Evolutionary conservation across 30 jellyfish, hydroid and myxozoan species (phyloP).

Genomic region (Chironex yamaguchii): DNA sequence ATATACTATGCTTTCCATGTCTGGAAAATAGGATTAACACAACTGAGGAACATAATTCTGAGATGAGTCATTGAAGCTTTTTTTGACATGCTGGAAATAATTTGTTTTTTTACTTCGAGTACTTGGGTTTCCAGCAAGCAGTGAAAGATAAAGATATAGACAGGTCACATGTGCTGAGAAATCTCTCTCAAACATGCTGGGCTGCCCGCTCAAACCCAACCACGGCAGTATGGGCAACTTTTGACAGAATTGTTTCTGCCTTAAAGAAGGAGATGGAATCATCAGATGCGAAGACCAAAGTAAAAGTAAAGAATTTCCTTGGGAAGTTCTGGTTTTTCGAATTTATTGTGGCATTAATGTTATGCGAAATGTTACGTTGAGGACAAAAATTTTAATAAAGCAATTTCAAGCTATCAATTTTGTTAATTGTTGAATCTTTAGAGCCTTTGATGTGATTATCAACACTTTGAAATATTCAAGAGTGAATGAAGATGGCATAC

Average conservation of each 20-base stretch:
- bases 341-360: slow-evolving; percentile 32
- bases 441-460: slow-evolving; percentile 27
- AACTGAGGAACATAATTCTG: slow-evolving; percentile 64
- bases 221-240: slow-evolving; percentile 30
- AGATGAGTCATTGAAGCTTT: slow-evolving; percentile 61
- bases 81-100: slow-evolving; percentile 56
- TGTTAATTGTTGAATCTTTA: slow-evolving; percentile 6
- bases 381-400: slow-evolving; percentile 22
- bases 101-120: slow-evolving; percentile 54
- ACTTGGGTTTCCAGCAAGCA: slow-evolving; percentile 59
- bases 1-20: slow-evolving; percentile 59
- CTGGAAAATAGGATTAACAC: slow-evolving; percentile 61
- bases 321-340: slow-evolving; percentile 40
- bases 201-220: slow-evolving; percentile 27
- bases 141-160: slow-evolving; percentile 55
- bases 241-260: slow-evolving; percentile 26
- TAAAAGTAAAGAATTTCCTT: slow-evolving; percentile 28
- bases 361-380: slow-evolving; percentile 24
- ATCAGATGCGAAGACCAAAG: slow-evolving; percentile 14
- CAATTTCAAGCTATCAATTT: slow-evolving; percentile 34
- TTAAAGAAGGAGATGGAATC: slow-evolving; percentile 21
- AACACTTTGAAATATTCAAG: slow-evolving; percentile 30
- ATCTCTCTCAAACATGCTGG: slow-evolving; percentile 57
- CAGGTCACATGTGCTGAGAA: slow-evolving; percentile 54
- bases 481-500: slow-evolving; percentile 7